A percentile compares a stretch with the other conserved stretches of the same genome.
Evolutionary conservation across 1,140 invertebrate genomes (phyloP).

Genomic region (Subanguina moxae): DNA sequence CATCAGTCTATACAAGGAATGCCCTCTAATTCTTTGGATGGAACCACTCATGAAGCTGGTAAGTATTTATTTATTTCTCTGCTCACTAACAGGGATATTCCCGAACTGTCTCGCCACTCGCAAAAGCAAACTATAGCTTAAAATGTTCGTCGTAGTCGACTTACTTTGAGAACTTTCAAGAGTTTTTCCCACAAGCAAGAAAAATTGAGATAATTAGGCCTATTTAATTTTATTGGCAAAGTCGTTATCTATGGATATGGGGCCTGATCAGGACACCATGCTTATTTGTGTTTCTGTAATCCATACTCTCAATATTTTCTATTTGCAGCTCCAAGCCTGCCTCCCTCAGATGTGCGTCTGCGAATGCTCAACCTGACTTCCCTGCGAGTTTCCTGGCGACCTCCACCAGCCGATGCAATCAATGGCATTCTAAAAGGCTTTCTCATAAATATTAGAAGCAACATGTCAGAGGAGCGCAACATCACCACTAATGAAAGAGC

Average conservation of each 20-base stretch:
- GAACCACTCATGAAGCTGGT: constrained; percentile 62
- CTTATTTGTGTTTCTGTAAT: no score
- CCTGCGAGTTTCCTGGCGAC: constrained; percentile 40
- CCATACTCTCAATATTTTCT: no score
- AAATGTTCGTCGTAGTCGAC: no score
- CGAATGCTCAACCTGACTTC: constrained; percentile 44
- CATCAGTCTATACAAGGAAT: constrained; percentile 77
- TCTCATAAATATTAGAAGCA: constrained; percentile 40
- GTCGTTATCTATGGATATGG: no score
- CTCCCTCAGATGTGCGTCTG: constrained; percentile 34
- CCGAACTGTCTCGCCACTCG: no score
- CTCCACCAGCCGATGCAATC: constrained; percentile 41
- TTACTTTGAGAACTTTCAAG: no score
- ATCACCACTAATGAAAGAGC: constrained; percentile 41
- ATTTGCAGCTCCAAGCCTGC: constrained; percentile 35
- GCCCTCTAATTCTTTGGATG: constrained; percentile 65
- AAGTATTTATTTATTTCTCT: constrained; percentile 8
- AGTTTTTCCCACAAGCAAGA: no score
- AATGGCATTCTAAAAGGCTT: constrained; percentile 46
- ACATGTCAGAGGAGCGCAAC: constrained; percentile 40
- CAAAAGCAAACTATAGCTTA: no score
- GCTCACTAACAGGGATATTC: no score
- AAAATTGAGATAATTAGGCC: no score
- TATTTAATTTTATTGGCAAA: no score
- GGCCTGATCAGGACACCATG: no score